phyloP scores from a whole-genome alignment of 2,888 invertebrate species.

The Drosophila eohydei region DNA sequence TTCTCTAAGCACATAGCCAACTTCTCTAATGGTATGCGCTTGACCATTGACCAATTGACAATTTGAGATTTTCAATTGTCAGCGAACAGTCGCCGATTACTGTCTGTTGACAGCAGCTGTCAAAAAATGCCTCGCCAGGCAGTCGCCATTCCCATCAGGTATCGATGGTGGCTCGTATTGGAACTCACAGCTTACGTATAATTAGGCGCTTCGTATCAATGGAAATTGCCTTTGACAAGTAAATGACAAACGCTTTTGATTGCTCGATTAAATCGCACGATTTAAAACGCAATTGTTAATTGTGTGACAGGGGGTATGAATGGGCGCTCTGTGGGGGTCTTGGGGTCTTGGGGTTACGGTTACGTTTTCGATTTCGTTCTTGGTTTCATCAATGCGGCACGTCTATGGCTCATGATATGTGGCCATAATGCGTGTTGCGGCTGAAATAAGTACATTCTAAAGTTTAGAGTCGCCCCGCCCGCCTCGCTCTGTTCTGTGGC shows the following conservation, averaged over 20 bases:
- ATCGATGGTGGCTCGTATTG: constrained; percentile 10
- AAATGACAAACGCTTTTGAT: constrained; percentile 76
- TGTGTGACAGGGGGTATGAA: constrained; percentile 29
- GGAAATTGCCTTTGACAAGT: constrained; percentile 75
- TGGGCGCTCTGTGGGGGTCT: constrained; percentile 1
- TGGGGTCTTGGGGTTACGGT: constrained; percentile 22
- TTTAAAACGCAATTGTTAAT: constrained; percentile 64
- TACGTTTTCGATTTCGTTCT: constrained; percentile 22
- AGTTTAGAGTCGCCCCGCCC: constrained; percentile 41
- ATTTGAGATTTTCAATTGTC: constrained; percentile 35
- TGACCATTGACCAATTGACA: constrained; percentile 26
- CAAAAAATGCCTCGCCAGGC: constrained; percentile 60
- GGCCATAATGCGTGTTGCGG: constrained; percentile 74
- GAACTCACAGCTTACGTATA: constrained; percentile 45
- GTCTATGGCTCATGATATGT: constrained; percentile 67
- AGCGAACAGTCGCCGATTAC: constrained; percentile 20
- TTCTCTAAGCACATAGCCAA: constrained; percentile 23
- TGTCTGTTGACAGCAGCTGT: constrained; percentile 50
- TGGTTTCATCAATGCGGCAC: constrained; percentile 59
- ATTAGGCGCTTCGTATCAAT: constrained; percentile 66
- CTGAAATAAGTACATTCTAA: constrained; percentile 72
- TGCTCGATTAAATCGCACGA: constrained; percentile 74
- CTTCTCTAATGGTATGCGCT: constrained; percentile 22
- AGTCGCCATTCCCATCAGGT: constrained; percentile 33
- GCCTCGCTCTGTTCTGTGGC: background rate